Base-by-base conservation (phyloP, 2,888 invertebrate species). In the Coenonympha arcania region DNA sequence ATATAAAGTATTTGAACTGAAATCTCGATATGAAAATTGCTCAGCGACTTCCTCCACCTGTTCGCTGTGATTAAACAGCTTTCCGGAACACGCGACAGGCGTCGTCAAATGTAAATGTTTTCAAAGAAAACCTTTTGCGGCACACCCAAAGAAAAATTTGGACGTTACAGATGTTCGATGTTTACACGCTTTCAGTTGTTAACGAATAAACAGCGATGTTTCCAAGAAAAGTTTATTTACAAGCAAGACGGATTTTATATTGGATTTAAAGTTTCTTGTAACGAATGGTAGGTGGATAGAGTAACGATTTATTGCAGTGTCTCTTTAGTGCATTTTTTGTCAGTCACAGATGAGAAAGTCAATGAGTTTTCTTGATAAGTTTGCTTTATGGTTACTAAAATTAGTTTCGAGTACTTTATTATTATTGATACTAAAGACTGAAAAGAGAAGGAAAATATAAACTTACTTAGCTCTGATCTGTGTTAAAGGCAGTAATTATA, bases 41-140 rank as follows among this genome's bases (percentile, higher is more conserved):
- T 73, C 68, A 67, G 61, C 69, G 68, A 62, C 60, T 69, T 65
- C 68, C 68, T 58, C 60, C 63, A 65, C 82, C 81, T 81, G 79
- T 77, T 79, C 73, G 65, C 76, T 65, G 76, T 80, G 84, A 83
- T 84, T 84, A 83, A 84, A 83, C 79, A 76, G 74, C 73, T 74
- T 76, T 73, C 65, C 64, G 61, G 76, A 81, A 76, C 73, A 74
- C 59, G 66, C 66, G 64, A 55, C 61, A 64, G 63, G 65, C 54
- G 59, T 66, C 66, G 70, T 67, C 72, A 64, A 80, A 81, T 74
- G 82, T 75, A 81, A 84, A 85, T 83, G 80, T 83, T 81, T 64
- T 24, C 64, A 61, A 71, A 69, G 68, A 68, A 73, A 76, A 74
- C 68, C 74, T 75, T 76, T 77, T 73, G 73, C 72, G 74, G 73